phyloP scores from a whole-genome alignment of 2,113 vertebrate genomes.

The Tichodroma muraria region DNA sequence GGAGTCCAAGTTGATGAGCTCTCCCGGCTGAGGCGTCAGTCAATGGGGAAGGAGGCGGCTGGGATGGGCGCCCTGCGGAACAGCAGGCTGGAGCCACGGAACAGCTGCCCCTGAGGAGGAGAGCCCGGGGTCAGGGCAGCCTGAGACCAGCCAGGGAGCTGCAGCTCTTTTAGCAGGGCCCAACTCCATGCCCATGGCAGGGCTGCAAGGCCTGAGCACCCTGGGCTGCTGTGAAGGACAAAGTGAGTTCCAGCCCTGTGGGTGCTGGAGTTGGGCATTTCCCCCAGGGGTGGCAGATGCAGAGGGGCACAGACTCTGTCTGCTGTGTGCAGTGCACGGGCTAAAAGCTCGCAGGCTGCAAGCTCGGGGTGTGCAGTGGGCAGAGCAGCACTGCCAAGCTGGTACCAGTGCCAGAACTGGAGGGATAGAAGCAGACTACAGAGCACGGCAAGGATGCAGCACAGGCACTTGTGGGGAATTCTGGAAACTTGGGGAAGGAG shows the following conservation, averaged over 20 bases:
- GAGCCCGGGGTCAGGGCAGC: not conserved
- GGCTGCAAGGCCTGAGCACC: not conserved
- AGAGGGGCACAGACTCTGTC: not conserved
- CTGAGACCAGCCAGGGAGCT: fast-evolving
- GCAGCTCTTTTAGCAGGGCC: not conserved
- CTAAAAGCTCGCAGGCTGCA: not conserved
- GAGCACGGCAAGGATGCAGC: fast-evolving
- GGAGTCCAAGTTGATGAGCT: not conserved
- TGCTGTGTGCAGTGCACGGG: fast-evolving
- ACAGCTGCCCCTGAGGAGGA: constrained; percentile 77
- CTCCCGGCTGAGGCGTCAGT: constrained; percentile 31
- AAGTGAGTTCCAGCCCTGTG: not conserved
- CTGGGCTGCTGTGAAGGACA: fast-evolving
- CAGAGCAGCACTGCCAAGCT: not conserved
- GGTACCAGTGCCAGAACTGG: not conserved
- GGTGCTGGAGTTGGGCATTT: not conserved
- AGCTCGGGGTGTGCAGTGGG: fast-evolving
- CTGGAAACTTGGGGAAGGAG: not conserved
- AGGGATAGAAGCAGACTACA: not conserved
- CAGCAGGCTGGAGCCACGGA: constrained; percentile 86
- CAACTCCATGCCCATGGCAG: fast-evolving
- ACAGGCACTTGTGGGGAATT: not conserved
- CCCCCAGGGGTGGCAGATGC: not conserved
- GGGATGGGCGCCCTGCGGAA: constrained; percentile 77
- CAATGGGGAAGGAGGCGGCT: constrained; percentile 54